Evolutionary conservation across 2,888 invertebrate species (phyloP), one percentile per base, ranked within the genome.

Genomic region (Drosophila phalerata): DNA sequence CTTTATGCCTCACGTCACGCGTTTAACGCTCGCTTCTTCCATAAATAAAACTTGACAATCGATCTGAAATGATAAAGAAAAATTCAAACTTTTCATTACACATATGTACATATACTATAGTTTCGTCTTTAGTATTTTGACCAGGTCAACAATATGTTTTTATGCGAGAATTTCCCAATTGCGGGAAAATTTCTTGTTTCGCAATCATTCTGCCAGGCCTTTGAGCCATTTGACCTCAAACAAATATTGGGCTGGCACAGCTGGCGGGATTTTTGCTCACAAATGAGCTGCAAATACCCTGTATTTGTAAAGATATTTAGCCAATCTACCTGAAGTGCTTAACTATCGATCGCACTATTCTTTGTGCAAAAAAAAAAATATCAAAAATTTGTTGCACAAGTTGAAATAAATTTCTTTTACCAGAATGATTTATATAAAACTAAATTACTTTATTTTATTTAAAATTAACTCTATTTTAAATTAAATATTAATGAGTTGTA

Each of bases 201-300:
- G 22, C 55, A 55, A 63, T 47, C 11, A 30, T 28, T 53, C 47
- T 55, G 19, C 47, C 47, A 62, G 52, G 52, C 61, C 52, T 45
- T 25, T 52, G 28, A 47, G 55, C 37, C 62, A 48, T 37, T 56
- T 56, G 63, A 63, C 63, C 62, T 63, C 62, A 55, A 63, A 63
- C 32, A 45, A 17, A 61, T 34, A 38, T 28, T 38, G 28, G 17
- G 28, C 40, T 30, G 4, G 5, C 15, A 37, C 55, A 55, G 62
- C 56, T 63, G 63, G 22, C 30, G n/a, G 51, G 57, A 17, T 5
- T 58, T 58, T 43, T 22, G 13, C 19, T 32, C 47, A 48, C 19
- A 48, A 6, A 45, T n/a, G 15, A 32, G 48, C 22, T 34, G 13
- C 38, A 25, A 19, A 56, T 56, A 56, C 55, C 55, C 55, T 56